Percentiles rank a stretch among this genome's conserved stretches.
These are phyloP conservation scores for Polia nebulosa DNA, from an alignment of 2,888 invertebrate genomes.

Conservation along the genomic window DNA sequence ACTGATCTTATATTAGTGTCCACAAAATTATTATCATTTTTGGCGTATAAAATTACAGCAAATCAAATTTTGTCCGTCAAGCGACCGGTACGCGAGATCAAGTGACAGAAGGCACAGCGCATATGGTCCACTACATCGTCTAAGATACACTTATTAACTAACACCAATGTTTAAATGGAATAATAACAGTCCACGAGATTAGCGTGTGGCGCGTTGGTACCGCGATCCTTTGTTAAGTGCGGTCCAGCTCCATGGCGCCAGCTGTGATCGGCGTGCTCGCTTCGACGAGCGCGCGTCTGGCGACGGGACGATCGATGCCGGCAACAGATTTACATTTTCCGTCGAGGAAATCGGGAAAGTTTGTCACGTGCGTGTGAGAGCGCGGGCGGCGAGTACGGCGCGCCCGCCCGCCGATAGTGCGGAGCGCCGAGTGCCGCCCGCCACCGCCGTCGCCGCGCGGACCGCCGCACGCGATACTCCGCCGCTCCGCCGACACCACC, in stretches of 20 bases:
- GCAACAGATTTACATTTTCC: slow-evolving; percentile 90
- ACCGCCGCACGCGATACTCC: slow-evolving; percentile 52
- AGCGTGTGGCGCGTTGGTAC: slow-evolving; percentile 73
- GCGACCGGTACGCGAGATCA: slow-evolving; percentile 73
- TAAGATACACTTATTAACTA: slow-evolving; percentile 81
- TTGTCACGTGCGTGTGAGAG: slow-evolving; percentile 85
- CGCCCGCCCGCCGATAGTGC: slow-evolving; percentile 90
- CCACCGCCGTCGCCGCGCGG: slow-evolving; percentile 73
- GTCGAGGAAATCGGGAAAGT: slow-evolving; percentile 89
- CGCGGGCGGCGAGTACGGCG: slow-evolving; percentile 85
- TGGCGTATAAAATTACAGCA: slow-evolving; percentile 80
- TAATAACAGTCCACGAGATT: slow-evolving; percentile 77
- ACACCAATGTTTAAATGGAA: slow-evolving; percentile 79
- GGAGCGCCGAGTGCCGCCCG: slow-evolving; percentile 89
- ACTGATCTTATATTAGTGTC: slow-evolving; percentile 84
- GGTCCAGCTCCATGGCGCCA: slow-evolving; percentile 87
- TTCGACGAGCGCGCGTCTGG: slow-evolving; percentile 84
- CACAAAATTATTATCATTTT: slow-evolving; percentile 79
- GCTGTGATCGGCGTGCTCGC: slow-evolving; percentile 86
- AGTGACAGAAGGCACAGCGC: slow-evolving; percentile 88
- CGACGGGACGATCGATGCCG: slow-evolving; percentile 88
- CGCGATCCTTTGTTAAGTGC: slow-evolving; percentile 85
- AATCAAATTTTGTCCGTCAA: slow-evolving; percentile 74
- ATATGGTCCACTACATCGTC: slow-evolving; percentile 87
- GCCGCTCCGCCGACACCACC: slow-evolving; percentile 47